Conservation (phyloP, 2,113 vertebrate species). For the Crotalus horridus region DNA sequence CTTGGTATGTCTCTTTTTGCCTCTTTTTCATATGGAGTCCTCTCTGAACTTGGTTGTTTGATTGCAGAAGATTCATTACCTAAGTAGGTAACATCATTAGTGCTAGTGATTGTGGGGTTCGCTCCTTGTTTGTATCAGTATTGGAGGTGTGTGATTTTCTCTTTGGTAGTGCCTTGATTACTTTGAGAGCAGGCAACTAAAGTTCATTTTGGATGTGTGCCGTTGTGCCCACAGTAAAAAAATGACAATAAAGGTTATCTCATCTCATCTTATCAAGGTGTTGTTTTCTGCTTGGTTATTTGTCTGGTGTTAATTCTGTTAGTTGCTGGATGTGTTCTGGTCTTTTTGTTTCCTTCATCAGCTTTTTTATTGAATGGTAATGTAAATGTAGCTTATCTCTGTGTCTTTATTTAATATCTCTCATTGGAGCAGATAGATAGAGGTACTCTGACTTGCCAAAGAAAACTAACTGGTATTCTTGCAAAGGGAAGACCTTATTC, state of each 20-base stretch:
- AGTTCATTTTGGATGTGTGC: too few relatives aligned
- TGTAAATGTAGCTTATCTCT: background rate
- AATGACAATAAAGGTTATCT: too few relatives aligned
- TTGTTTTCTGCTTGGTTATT: background rate
- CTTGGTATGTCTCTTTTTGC: background rate
- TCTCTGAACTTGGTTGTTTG: background rate
- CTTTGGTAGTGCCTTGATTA: background rate
- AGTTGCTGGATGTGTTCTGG: background rate
- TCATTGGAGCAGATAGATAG: background rate
- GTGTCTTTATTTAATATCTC: background rate
- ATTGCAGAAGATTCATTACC: background rate
- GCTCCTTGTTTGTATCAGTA: background rate
- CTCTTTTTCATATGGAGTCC: background rate
- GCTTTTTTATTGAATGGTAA: background rate
- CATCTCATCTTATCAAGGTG: background rate
- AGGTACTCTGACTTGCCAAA: background rate
- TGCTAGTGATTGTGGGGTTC: background rate
- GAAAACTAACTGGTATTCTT: slow-evolving; percentile 15
- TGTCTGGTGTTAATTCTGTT: background rate
- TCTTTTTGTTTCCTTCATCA: background rate
- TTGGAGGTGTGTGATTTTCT: background rate
- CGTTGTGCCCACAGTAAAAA: too few relatives aligned
- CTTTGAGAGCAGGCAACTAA: too few relatives aligned
- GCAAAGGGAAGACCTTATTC: background rate
- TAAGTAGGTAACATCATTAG: background rate